Conservation (phyloP, 2,888 invertebrate genomes). For the Acrobasis repandana region DNA sequence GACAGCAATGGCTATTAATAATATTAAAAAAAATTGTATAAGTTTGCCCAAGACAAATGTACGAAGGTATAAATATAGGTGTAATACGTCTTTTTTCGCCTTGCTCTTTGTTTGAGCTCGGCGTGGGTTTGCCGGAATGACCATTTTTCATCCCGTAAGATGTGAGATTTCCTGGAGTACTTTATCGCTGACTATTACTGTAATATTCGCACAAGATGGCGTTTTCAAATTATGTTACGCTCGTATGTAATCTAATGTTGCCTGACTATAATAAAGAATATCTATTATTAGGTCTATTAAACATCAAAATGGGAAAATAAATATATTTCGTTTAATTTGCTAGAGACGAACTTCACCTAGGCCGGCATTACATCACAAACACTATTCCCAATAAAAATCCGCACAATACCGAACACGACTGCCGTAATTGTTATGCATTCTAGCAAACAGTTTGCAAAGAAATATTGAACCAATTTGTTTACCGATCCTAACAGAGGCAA, state of each 20-base stretch:
- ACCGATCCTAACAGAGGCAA: constrained; percentile 48
- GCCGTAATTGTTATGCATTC: constrained; percentile 44
- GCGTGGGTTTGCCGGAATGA: constrained; percentile 3
- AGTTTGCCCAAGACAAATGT: neutral
- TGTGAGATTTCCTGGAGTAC: constrained; percentile 21
- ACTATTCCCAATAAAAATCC: constrained; percentile 10
- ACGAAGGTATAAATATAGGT: neutral
- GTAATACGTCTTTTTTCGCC: constrained; percentile 5
- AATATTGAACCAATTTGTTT: constrained; percentile 66
- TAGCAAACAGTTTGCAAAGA: constrained; percentile 47
- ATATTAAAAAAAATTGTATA: no score
- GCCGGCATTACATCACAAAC: constrained; percentile 8
- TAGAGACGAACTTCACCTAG: no score
- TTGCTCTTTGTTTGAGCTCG: neutral
- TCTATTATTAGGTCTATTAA: no score
- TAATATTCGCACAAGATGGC: constrained; percentile 24
- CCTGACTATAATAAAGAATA: no score
- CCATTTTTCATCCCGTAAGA: constrained; percentile 21
- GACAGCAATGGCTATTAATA: no score
- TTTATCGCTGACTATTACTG: constrained; percentile 20
- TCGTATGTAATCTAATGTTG: neutral
- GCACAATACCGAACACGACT: constrained; percentile 26
- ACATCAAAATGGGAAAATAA: no score
- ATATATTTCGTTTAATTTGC: no score
- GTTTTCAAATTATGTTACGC: constrained; percentile 20